Evolutionary conservation across 2,888 invertebrate genomes (phyloP), one percentile per base, ranked within the genome.

Genomic region (Hypomecis atomaria): DNA sequence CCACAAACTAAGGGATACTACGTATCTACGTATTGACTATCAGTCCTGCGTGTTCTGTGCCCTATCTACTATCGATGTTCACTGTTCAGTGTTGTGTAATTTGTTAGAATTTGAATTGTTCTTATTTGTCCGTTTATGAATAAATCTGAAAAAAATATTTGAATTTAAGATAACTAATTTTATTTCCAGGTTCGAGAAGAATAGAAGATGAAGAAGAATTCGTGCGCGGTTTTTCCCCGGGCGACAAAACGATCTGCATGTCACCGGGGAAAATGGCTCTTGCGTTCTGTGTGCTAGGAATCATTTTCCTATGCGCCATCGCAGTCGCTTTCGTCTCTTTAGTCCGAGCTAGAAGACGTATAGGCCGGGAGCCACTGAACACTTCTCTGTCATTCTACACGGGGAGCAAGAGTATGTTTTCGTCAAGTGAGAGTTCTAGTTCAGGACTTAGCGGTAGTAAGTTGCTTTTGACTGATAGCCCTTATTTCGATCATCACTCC

Each of bases 231-330:
- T 92, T 92, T 69, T 92, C 92, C 8, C 94, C 94, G 4, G 94
- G 94, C 62, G 95, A 95, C 77, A 93, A 94, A 72, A 94, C 94
- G 4, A 94, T 96, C 53, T 96, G 96, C 78, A 91, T 96, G 69
- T 96, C 96, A 8, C 95, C 96, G 11, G 95, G 96, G 6, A 96
- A 95, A 89, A 94, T 96, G 94, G 96, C 96, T 9, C 89, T 96
- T 55, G 95, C 96, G 0, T 96, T 96, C 78, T 96, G 96, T 77
- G 89, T 96, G 0, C 85, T 96, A 74, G 96, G 96, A 5, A 85
- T 96, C 6, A 95, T 96, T 69, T 96, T 96, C 82, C 86, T 96
- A 0, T 91, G 94, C 60, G 96, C 96, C 6, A 94, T 96, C 7
- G 93, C 95, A 4, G 94, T 96, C 9, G 95, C 96, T 4, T 94